Evolutionary conservation across 2,888 invertebrate species (phyloP), one percentile per base, ranked within the genome.

Genomic region (Lepidonotus clava): DNA sequence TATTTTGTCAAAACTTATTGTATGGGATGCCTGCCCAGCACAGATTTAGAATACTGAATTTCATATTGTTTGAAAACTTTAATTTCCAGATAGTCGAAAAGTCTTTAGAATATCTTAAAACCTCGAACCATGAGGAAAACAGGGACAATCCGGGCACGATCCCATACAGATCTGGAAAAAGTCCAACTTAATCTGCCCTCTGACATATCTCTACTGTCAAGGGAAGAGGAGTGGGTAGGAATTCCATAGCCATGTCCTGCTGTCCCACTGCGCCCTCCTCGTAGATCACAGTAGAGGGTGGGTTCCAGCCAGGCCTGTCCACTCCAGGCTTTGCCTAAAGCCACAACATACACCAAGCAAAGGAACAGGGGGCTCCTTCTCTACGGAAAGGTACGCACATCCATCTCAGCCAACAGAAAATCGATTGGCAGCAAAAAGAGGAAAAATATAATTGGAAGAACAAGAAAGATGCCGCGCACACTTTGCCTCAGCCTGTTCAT

Each of bases 221-320:
- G 14, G 61, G 28, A 2, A 32, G 28, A 28, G 61, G n/a, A 24
- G 28, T 5, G 61, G 24, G 28, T 61, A 32, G 61, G 61, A n/a
- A 61, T 61, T 61, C 61, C 61, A 61, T 61, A 61, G 61, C 61
- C 61, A 61, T 61, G 61, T 61, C 28, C 61, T 61, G 61, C 14
- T 61, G 61, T 61, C 28, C 24, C 24, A 32, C 2, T 11, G 11
- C 11, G 61, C 28, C 5, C 61, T 28, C 11, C 61, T 28, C 61
- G 28, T 61, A 61, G 61, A 61, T 61, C 61, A 61, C 28, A 61
- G 4, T 28, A 24, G 24, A 28, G 28, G 24, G 28, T 11, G 24
- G 28, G 61, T 24, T 11, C 61, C 28, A 28, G 56, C 61, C 61
- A 18, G 1, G 28, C 28, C 21, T 24, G 28, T n/a, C 28, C 61